Evolutionary conservation across 1,140 invertebrate species (phyloP), one percentile per base, ranked within the genome.

Genomic region (Adoxophyes honmai): DNA sequence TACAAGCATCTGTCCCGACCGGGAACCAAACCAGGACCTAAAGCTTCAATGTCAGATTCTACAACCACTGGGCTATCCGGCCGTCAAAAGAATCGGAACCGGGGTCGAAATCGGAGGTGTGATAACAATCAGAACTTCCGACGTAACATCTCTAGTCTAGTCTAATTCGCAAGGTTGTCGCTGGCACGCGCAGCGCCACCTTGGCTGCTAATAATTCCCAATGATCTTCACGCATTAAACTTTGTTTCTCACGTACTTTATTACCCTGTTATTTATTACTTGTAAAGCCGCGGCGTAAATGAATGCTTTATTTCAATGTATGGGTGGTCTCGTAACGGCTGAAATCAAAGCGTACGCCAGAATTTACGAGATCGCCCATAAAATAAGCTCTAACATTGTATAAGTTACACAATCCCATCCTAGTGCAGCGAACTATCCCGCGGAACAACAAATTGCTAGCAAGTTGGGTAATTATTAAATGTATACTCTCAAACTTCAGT

Each of bases 131-230:
- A n/a, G n/a, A n/a, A n/a, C n/a, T 44, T 10, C 39, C 16, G 5
- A n/a, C 39, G 39, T n/a, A n/a, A n/a, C n/a, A n/a, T n/a, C n/a
- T 6, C 2, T 28, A 28, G 6, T 28, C 2, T 6, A 28, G 21
- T 62, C 75, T 78, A 80, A 82, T 79, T 74, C 62, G 67, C 81
- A 83, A 84, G 83, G 83, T 61, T 82, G 69, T 52, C 51, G 34
- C 28, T 52, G 53, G 64, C 83, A 84, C 81, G 81, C n/a, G n/a
- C n/a, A 72, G 73, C 42, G 10, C 67, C 69, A 64, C 82, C 80
- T 86, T 86, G 80, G 72, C 59, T 62, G 67, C 63, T 76, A 80
- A 80, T 81, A 78, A 78, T 79, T 74, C 67, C 69, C 70, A 78
- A 74, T 71, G 68, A 75, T 78, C 74, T 80, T 77, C 73, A 70